Base-by-base conservation (phyloP, 2,797 vertebrate species). In the Sebastes iracundus region DNA sequence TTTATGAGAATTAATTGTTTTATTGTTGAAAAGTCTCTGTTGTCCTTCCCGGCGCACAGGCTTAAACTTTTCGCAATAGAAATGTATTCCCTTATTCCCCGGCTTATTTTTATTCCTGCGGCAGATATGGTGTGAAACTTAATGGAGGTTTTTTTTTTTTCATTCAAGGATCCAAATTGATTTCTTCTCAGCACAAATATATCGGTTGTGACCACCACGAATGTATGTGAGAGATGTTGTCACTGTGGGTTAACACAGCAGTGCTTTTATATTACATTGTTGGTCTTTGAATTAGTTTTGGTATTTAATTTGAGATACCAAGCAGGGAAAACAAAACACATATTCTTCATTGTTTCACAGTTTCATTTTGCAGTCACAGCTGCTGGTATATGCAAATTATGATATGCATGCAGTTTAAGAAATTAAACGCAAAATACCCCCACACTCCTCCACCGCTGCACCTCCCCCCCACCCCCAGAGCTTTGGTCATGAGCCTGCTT, bases 401-500 rank as follows among this genome's bases (percentile, higher is more conserved):
- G 58, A 52, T 61, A 35, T 62, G 33, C 42, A 23, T 30, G 18
- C 38, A 67, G 53, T 56, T 62, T 49, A 60, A 75, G 14, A 68
- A 75, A 59, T 35, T 5, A 75, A 81, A 66, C 28, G 33, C 64
- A 25, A 70, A 18, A 60, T 61, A 46, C 52, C 20, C 46, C 46
- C 18, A 16, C 60, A n/a, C 25, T 30, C 49, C 42, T 25, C 23
- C 13, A 20, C 23, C 22, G 9, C 25, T n/a, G 2, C 30, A 61
- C 53, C 13, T 2, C 2, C 30, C 46, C 87, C 88, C 38, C 0
- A 2, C 13, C 35, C 14, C 46, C 14, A 4, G 75, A 86, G 81
- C 67, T 64, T 78, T 70, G 35, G 85, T 93, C 91, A 91, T 87
- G 89, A 87, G 88, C 38, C 80, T 79, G 79, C 61, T 63, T 82